phyloP scores from a whole-genome alignment of 1,140 invertebrate genomes.

The Pararge aegeria region DNA sequence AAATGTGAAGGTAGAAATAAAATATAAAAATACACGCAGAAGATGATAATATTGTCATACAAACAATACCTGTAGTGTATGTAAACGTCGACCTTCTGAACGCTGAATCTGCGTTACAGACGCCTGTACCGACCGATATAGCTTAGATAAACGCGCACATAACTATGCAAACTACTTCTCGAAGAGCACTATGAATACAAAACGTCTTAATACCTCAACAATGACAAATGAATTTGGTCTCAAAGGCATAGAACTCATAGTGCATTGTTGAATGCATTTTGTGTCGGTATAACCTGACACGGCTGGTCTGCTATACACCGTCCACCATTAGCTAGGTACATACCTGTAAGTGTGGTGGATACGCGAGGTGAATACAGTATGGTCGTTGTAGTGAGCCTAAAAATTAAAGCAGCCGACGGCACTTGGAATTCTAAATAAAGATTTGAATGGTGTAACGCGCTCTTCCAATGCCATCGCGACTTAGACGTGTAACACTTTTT shows the following conservation, averaged over 20 bases:
- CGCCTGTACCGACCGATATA: slow-evolving; percentile 60
- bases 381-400: slow-evolving; percentile 64
- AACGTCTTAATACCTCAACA: slow-evolving; percentile 34
- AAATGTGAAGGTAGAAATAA: neutral
- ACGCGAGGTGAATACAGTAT: slow-evolving; percentile 70
- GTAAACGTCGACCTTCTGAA: slow-evolving; percentile 19
- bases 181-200: slow-evolving; percentile 15
- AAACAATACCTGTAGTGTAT: slow-evolving; percentile 5
- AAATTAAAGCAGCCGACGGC: slow-evolving; percentile 70
- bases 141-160: slow-evolving; percentile 72
- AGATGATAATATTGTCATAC: neutral
- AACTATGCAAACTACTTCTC: slow-evolving; percentile 71
- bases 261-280: slow-evolving; percentile 28
- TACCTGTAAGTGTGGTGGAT: slow-evolving; percentile 68
- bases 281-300: slow-evolving; percentile 27
- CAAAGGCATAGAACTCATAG: slow-evolving; percentile 28
- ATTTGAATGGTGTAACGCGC: slow-evolving; percentile 65
- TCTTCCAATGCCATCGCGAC: slow-evolving; percentile 52
- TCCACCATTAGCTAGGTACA: slow-evolving; percentile 71
- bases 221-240: slow-evolving; percentile 37
- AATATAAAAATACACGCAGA: neutral
- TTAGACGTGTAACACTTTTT: slow-evolving; percentile 46
- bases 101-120: slow-evolving; percentile 35
- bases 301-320: slow-evolving; percentile 34
- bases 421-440: slow-evolving; percentile 74